These are phyloP conservation scores for Motacilla tschutschensis DNA, from an alignment of 2,113 vertebrate species.

Conservation along the genomic window DNA sequence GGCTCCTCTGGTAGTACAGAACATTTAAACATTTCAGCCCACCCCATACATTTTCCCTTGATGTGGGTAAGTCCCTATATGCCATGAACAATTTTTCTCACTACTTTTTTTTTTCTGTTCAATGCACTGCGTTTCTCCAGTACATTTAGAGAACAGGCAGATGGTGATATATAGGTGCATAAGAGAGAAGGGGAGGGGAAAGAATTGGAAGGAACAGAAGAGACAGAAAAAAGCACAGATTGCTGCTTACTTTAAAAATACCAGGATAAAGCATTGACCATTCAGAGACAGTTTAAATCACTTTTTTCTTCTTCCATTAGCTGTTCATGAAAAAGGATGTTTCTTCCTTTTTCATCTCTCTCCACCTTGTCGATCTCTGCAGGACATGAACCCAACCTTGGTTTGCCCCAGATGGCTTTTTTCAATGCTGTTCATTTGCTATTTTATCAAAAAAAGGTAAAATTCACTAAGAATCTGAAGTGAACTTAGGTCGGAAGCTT, in stretches of 20 bases:
- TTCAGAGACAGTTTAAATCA: not conserved
- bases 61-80: not conserved
- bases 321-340: not conserved
- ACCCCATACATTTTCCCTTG: not conserved
- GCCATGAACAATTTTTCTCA: not conserved
- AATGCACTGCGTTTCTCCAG: not conserved
- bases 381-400: not conserved
- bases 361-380: not conserved
- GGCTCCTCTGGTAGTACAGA: not conserved
- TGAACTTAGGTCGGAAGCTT: not conserved
- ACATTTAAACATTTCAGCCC: not conserved
- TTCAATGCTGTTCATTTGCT: not conserved
- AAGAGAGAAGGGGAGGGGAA: not conserved
- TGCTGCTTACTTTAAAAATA: not conserved
- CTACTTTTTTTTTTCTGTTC: not conserved
- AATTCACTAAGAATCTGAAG: not conserved
- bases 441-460: not conserved
- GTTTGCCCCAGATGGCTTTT: not conserved
- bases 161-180: not conserved
- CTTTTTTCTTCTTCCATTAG: not conserved
- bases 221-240: not conserved
- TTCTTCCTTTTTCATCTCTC: not conserved
- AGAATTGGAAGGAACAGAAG: not conserved
- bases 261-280: not conserved
- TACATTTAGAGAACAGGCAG: not conserved